Evolutionary conservation across 1,140 invertebrate genomes (phyloP), one percentile per base, ranked within the genome.

Genomic region (Globodera rostochiensis): DNA sequence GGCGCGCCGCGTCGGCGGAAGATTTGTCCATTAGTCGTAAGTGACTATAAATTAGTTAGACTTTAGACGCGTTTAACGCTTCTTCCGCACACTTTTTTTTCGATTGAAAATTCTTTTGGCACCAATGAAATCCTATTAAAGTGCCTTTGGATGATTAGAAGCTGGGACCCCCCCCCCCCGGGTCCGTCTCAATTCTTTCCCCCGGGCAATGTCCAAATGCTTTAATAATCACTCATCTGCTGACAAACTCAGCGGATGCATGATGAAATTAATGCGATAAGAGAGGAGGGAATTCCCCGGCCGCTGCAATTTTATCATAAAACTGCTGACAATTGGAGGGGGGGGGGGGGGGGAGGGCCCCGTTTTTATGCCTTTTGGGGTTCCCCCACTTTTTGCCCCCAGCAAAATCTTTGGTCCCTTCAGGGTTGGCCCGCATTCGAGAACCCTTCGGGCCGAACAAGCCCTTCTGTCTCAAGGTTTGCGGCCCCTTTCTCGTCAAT

Each of bases 381-480:
- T 64, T 64, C 57, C 57, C 57, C 57, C 11, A 13, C 57, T 19
- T 19, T 64, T 64, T n/a, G 13, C 19, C 57, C 57, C 19, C 57
- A 19, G 5, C n/a, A 71, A 36, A 71, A 46, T 46, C 45, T 70
- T 36, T 36, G 36, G 36, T 36, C 36, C 2, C 1, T 85, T 21
- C 6, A 83, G 83, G 74, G 13, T 53, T 80, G 73, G 36, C 21
- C 21, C 64, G 46, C 46, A 57, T 85, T 8, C 57, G 46, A 53
- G 82, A 83, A 66, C 77, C 82, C 45, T 73, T 83, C 73, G 79
- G 69, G 11, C 36, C 50, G 46, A 15, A 80, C 50, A 82, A 84
- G 67, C 83, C 82, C 25, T 78, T 64, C 77, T 84, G 78, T 74
- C 73, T 83, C 57, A 84, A 83, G 79, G 70, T 80, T 71, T 0